phyloP scores from a whole-genome alignment of 1,140 invertebrate genomes.

The Leptopilina clavipes region DNA sequence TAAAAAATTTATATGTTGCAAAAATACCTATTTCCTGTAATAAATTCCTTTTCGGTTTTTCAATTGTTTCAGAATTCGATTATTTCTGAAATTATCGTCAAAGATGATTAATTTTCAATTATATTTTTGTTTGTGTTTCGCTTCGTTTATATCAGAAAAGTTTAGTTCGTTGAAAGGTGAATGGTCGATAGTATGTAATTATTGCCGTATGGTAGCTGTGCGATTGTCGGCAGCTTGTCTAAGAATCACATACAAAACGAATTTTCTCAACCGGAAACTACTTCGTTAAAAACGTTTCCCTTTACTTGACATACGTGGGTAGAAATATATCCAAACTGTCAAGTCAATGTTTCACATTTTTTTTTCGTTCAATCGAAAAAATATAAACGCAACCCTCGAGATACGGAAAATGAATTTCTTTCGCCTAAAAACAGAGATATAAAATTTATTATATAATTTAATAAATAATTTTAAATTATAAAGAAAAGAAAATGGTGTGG shows the following conservation, averaged over 20 bases:
- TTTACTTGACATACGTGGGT: neutral
- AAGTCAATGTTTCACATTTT: slow-evolving; percentile 1
- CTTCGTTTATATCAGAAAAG: neutral
- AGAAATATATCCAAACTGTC: neutral
- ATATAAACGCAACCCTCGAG: neutral
- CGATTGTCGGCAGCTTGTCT: slow-evolving; percentile 24
- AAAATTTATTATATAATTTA: too few relatives aligned
- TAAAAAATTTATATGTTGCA: too few relatives aligned
- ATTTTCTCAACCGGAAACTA: slow-evolving; percentile 22
- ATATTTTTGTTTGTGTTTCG: neutral
- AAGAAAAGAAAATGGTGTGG: neutral
- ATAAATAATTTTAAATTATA: too few relatives aligned
- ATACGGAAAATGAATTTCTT: too few relatives aligned
- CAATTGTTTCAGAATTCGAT: neutral
- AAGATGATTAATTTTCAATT: neutral
- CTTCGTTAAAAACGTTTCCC: slow-evolving; percentile 2
- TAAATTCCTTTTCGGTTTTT: neutral
- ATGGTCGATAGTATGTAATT: slow-evolving; percentile 3
- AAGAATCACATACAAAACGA: slow-evolving; percentile 19
- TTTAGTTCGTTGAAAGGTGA: slow-evolving; percentile 6
- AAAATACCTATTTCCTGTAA: neutral
- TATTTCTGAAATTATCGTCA: neutral
- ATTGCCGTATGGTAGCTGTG: neutral
- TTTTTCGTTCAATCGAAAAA: neutral
- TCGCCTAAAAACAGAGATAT: too few relatives aligned